phyloP scores from a whole-genome alignment of 2,113 vertebrate genomes.

The Recurvirostra avosetta region DNA sequence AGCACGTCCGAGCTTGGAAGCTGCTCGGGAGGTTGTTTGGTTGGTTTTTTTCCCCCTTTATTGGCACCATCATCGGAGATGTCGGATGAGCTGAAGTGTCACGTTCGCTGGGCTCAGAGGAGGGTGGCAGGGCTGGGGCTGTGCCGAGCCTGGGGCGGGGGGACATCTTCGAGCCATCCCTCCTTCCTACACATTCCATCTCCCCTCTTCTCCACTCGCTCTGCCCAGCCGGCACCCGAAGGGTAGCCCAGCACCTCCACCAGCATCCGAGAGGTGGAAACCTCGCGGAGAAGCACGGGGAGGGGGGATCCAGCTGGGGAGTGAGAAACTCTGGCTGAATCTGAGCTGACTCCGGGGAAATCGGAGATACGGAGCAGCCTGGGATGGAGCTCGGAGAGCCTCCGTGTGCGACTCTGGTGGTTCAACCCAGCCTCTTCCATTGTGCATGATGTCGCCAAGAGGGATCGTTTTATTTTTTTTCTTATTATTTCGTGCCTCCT shows the following conservation, averaged over 20 bases:
- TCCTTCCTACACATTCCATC: not conserved
- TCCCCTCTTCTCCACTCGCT: not conserved
- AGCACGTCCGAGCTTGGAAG: not conserved
- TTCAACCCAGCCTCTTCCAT: not conserved
- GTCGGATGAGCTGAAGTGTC: not conserved
- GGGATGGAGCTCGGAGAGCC: not conserved
- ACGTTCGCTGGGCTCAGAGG: not conserved
- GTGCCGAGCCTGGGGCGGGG: not conserved
- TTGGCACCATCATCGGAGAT: not conserved
- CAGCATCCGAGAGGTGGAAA: not conserved
- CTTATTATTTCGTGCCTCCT: not conserved
- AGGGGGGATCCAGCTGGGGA: not conserved
- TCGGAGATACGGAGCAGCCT: not conserved
- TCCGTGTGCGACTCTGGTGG: fast-evolving
- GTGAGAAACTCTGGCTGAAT: not conserved
- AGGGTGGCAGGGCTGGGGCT: not conserved
- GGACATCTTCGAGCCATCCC: not conserved
- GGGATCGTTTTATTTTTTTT: not conserved
- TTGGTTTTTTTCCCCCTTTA: not conserved
- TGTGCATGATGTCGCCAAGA: not conserved
- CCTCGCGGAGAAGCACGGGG: not conserved
- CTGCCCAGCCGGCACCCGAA: fast-evolving
- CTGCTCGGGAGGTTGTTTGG: not conserved
- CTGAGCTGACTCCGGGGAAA: fast-evolving
- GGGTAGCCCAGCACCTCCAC: not conserved